Percentiles rank a stretch among this genome's conserved stretches.
phyloP scores from a whole-genome alignment of 23 tunicate genomes.

The Ciona savignyi region DNA sequence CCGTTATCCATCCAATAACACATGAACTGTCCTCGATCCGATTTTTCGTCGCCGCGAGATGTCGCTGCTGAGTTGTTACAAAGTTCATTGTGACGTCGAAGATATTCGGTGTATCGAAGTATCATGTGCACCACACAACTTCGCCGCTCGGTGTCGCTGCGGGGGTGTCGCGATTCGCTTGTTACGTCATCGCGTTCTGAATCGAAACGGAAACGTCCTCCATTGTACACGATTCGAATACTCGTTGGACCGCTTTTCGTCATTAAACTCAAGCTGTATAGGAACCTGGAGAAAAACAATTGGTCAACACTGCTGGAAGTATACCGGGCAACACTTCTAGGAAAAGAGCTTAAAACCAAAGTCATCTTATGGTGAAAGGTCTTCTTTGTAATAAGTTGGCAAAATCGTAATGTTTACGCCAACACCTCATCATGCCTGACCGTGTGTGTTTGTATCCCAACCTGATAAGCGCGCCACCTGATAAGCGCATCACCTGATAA shows the following conservation, averaged over 20 bases:
- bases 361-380: too few species aligned
- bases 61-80: not conserved
- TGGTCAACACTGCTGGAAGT: not conserved
- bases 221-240: slow-evolving; percentile 60
- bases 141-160: not conserved
- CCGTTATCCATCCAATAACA: slow-evolving; percentile 62
- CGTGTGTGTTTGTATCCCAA: too few species aligned
- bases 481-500: too few species aligned
- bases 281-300: slow-evolving; percentile 37
- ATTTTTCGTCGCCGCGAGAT: slow-evolving; percentile 2
- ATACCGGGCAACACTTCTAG: too few species aligned
- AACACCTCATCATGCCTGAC: too few species aligned
- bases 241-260: slow-evolving; percentile 78
- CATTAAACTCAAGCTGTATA: slow-evolving; percentile 80
- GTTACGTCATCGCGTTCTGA: slow-evolving; percentile 49
- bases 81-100: not conserved
- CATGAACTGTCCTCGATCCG: slow-evolving; percentile 44
- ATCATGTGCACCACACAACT: slow-evolving; percentile 58
- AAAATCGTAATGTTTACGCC: too few species aligned
- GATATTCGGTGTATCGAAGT: slow-evolving; percentile 32
- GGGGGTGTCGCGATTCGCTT: not conserved
- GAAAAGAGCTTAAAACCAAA: too few species aligned
- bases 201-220: slow-evolving; percentile 79
- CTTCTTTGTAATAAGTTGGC: too few species aligned
- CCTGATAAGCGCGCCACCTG: too few species aligned